These are phyloP conservation scores for Hoplostethus mediterraneus DNA, from an alignment of 2,797 vertebrate genomes.

Conservation along the genomic window DNA sequence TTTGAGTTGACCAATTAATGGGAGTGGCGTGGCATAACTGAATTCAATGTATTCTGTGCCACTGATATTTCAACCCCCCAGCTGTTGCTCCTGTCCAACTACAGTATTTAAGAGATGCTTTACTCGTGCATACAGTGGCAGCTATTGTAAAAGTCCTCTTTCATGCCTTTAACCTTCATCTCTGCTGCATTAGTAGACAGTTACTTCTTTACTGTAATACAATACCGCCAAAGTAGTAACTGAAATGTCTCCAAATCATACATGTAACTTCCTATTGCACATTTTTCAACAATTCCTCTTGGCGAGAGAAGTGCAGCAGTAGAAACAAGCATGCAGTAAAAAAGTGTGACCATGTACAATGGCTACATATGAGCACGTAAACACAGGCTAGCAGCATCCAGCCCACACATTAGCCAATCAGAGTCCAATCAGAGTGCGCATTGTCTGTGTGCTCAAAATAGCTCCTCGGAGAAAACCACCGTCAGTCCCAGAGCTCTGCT, in stretches of 20 bases:
- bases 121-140: neutral
- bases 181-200: too few relatives aligned
- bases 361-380: neutral
- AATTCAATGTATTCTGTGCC: constrained; percentile 2
- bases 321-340: neutral
- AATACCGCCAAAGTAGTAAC: neutral
- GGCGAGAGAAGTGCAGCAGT: neutral
- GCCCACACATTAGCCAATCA: too few relatives aligned
- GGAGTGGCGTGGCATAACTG: neutral
- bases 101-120: constrained; percentile 1
- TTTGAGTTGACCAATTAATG: neutral
- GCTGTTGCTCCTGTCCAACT: constrained; percentile 3
- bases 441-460: neutral
- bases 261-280: neutral
- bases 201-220: too few relatives aligned
- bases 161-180: neutral
- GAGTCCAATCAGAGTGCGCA: too few relatives aligned
- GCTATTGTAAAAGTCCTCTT: neutral
- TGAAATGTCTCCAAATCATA: neutral
- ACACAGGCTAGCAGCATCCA: neutral
- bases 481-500: neutral
- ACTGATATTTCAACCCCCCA: constrained; percentile 7
- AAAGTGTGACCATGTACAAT: neutral
- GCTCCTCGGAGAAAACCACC: constrained; percentile 5
- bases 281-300: neutral